Evolutionary conservation across 2,888 invertebrate genomes (phyloP), one percentile per base, ranked within the genome.

Genomic region (Coenonympha glycerion): DNA sequence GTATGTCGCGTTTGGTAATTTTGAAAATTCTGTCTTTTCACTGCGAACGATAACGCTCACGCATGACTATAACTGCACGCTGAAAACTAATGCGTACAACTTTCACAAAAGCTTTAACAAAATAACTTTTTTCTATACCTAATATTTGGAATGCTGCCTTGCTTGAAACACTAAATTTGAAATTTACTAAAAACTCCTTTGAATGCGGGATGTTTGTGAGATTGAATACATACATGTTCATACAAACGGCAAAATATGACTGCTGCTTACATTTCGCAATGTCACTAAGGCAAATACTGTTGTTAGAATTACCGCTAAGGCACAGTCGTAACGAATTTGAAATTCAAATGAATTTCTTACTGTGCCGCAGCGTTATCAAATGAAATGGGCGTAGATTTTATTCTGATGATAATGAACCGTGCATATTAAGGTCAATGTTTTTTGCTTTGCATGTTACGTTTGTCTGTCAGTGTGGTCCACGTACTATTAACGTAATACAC

Each of bases 131-230:
- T 18, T 28, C 9, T 15, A 19, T 31, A n/a, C n/a, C n/a, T n/a
- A 31, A 30, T 6, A 19, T 18, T 24, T 40, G 19, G 24, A 24
- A 31, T 50, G 18, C 13, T n/a, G 24, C 24, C 24, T 15, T n/a
- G 50, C 44, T 49, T 49, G 11, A 37, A 37, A 44, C n/a, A n/a
- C n/a, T n/a, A n/a, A n/a, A n/a, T n/a, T 41, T 31, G 16, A 30
- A 36, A 40, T 47, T 44, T 47, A 48, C 44, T 44, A 37, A 42
- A 16, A 65, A 62, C 59, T 54, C 54, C 61, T 73, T 55, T 77
- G 81, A 77, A 71, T 76, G 81, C 63, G 72, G 69, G 78, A 80
- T 69, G 80, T 70, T 60, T 75, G 80, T 69, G 64, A 77, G 80
- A 70, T 66, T 61, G 70, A 69, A 49, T 62, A 34, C 45, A 11